Evolutionary conservation across 2,113 vertebrate species (phyloP), one percentile per base, ranked within the genome.

Genomic region (Centropristis striata): DNA sequence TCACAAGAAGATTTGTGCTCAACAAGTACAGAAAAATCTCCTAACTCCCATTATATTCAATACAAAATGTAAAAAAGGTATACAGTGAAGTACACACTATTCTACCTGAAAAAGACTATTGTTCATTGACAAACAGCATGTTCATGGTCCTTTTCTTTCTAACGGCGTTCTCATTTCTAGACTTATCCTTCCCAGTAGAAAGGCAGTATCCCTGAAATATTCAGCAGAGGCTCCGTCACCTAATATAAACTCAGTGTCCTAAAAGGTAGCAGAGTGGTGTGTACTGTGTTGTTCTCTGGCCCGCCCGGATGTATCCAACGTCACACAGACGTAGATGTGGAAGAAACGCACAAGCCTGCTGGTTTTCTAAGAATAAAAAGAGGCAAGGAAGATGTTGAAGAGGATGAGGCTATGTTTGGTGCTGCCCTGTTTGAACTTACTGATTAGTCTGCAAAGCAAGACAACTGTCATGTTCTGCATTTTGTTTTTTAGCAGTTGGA

Each of bases 221-320:
- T 83, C 86, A 84, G 46, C 66, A 51, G 65, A 55, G 32, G 18
- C 12, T 28, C 12, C n/a, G 32, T 59, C 49, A 74, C 74, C 81
- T 70, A 23, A 75, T 63, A 70, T 83, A 78, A 85, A 69, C 80
- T 32, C 46, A 6, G 50, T 36, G 81, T 74, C 84, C 65, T 63
- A 51, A 65, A 50, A 83, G 21, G 70, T 10, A 61, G 47, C 67
- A 50, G 53, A 50, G 68, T 23, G 80, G 80, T 11, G 41, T 28
- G 67, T 64, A 21, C 50, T 69, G 53, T 78, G 39, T 60, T 67
- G 25, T 41, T 64, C 6, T 4, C 66, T 16, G 2, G 23, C 18
- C 28, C 25, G 11, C 7, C 3, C 44, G 14, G 16, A 36, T 14
- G 13, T 51, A 21, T 53, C 53, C 32, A 75, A 23, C 41, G 0